Percentiles rank a stretch among this genome's conserved stretches.
These are phyloP conservation scores for Thaumatotibia leucotreta DNA, from an alignment of 1,140 invertebrate genomes.

Conservation along the genomic window DNA sequence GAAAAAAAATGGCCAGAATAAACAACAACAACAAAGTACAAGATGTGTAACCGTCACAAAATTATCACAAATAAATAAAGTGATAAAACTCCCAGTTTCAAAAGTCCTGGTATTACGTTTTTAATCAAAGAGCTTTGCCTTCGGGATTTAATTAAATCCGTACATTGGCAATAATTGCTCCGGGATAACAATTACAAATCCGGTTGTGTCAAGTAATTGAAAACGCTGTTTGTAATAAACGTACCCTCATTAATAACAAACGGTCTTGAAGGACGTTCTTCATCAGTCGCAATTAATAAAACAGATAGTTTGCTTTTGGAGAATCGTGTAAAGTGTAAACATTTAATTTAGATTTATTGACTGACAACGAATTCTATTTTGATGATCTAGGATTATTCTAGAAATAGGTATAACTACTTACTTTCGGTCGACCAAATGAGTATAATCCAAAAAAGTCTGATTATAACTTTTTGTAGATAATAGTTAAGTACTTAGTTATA, in stretches of 20 bases:
- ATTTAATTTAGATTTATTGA: not conserved
- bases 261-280: not conserved
- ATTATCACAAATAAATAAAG: conserved; percentile 32
- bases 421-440: too few relatives aligned
- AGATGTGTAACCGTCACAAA: conserved; percentile 20
- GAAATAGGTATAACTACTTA: too few relatives aligned
- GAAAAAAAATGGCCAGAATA: too few relatives aligned
- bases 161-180: conserved; percentile 56
- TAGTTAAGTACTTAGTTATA: too few relatives aligned
- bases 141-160: conserved; percentile 55
- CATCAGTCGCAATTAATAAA: not conserved
- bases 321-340: not conserved
- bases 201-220: conserved; percentile 41
- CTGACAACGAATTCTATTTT: too few relatives aligned
- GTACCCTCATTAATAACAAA: not conserved
- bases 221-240: conserved; percentile 25
- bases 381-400: too few relatives aligned
- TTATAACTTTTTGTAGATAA: too few relatives aligned
- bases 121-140: conserved; percentile 46
- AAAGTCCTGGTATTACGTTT: conserved; percentile 40
- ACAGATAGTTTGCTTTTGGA: not conserved
- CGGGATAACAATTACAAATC: conserved; percentile 34
- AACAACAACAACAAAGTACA: too few relatives aligned
- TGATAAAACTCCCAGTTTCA: conserved; percentile 40
- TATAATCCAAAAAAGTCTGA: too few relatives aligned